A percentile compares a stretch with the other conserved stretches of the same genome.
Conservation (phyloP, 2,113 vertebrate species). For the Epinephelus moara region DNA sequence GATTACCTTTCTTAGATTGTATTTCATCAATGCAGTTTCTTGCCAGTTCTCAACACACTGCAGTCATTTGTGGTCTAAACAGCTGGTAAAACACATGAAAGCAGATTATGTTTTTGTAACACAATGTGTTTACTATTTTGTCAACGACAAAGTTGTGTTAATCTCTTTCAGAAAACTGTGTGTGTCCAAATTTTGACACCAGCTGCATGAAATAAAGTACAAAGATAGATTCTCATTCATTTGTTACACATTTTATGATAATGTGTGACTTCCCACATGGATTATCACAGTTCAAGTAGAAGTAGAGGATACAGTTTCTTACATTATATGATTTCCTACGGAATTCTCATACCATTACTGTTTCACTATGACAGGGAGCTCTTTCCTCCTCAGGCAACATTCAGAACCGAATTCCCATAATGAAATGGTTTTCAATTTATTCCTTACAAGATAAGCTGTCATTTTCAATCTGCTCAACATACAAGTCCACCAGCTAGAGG, state of each 20-base stretch:
- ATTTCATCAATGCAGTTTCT: not conserved
- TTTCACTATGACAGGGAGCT: conserved; percentile 32
- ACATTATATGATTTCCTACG: conserved; percentile 23
- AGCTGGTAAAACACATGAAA: not conserved
- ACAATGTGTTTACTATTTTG: not conserved
- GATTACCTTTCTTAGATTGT: not conserved
- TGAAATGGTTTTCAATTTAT: conserved; percentile 72
- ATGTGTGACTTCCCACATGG: not conserved
- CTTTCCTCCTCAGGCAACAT: conserved; percentile 56
- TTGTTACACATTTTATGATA: conserved; percentile 1
- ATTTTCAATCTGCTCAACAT: conserved; percentile 67
- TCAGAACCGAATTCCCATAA: conserved; percentile 47
- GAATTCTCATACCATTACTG: conserved; percentile 53
- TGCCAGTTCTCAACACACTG: not conserved
- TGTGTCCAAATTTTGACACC: no score
- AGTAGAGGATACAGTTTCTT: not conserved
- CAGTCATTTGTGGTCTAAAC: not conserved
- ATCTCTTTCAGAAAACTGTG: no score
- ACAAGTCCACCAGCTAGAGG: conserved; percentile 41
- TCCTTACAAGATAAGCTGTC: conserved; percentile 64
- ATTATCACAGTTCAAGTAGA: conserved; percentile 5
- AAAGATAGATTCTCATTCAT: not conserved
- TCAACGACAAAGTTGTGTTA: not conserved
- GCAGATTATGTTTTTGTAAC: not conserved
- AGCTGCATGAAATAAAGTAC: not conserved